A percentile compares a stretch with the other conserved stretches of the same genome.
Conservation (phyloP, 2,888 invertebrate genomes). For the Xanthia togata region DNA sequence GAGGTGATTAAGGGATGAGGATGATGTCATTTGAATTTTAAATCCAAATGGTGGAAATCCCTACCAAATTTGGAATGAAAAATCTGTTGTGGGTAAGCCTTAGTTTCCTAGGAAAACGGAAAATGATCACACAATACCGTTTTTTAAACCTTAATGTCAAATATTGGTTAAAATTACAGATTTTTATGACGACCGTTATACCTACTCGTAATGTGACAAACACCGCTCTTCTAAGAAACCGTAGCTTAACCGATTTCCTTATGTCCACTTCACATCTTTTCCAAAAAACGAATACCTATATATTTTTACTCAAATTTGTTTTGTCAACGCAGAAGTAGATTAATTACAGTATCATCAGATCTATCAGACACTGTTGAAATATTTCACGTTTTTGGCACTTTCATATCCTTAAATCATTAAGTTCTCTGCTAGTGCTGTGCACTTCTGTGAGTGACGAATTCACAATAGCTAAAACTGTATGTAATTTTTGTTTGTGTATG, state of each 20-base stretch:
- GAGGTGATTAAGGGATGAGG: slow-evolving; percentile 39
- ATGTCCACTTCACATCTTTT: not conserved
- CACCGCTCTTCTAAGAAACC: not conserved
- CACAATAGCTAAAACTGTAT: not conserved
- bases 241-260: too few species aligned
- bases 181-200: not conserved
- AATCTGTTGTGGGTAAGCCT: not conserved
- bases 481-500: not conserved
- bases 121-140: too few species aligned
- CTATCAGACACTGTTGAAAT: not conserved
- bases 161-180: not conserved
- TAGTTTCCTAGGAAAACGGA: not conserved
- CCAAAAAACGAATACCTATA: not conserved
- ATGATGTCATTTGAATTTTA: slow-evolving; percentile 36
- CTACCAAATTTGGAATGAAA: not conserved
- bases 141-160: not conserved
- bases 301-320: not conserved
- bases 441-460: not conserved
- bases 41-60: not conserved
- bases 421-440: not conserved
- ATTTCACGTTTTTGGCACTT: not conserved
- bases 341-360: too few species aligned
- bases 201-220: too few species aligned
- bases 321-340: too few species aligned
- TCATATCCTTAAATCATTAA: not conserved